phyloP scores from a whole-genome alignment of 2,113 vertebrate genomes.

The Arothron firmamentum region DNA sequence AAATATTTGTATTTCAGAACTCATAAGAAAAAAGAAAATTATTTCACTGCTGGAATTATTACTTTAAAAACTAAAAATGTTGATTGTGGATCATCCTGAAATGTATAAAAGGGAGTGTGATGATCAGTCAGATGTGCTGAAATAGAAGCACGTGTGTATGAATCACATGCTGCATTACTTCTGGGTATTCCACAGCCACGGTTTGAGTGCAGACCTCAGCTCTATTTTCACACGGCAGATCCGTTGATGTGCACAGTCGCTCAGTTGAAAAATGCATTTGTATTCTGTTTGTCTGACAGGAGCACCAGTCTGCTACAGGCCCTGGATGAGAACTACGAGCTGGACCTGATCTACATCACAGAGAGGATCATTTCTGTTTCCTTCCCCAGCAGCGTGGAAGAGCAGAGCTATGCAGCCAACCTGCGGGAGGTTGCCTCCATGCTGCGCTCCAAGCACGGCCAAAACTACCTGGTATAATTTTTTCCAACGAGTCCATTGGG shows the following conservation, averaged over 20 bases:
- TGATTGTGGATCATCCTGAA: too few species aligned
- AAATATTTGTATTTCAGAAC: too few species aligned
- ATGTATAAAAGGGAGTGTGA: too few species aligned
- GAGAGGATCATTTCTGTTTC: conserved; percentile 92
- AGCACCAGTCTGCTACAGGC: conserved; percentile 79
- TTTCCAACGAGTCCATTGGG: neutral
- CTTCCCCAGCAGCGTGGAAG: conserved; percentile 83
- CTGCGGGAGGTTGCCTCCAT: conserved; percentile 93
- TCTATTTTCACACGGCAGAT: neutral
- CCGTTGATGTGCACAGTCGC: neutral
- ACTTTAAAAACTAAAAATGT: too few species aligned
- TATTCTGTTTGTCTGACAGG: conserved; percentile 50
- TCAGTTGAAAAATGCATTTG: neutral
- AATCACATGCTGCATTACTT: conserved; percentile 37
- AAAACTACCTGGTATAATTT: conserved; percentile 85
- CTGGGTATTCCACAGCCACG: conserved; percentile 13
- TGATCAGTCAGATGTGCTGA: neutral
- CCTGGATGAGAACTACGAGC: conserved; percentile 90
- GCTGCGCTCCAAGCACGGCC: conserved; percentile 94
- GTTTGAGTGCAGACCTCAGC: neutral
- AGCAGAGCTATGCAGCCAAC: conserved; percentile 87
- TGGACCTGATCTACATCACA: conserved; percentile 90
- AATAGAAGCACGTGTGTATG: conserved; percentile 10
- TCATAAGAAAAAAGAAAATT: too few species aligned
- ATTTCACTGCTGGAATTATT: too few species aligned